These are phyloP conservation scores for Nemopilema nomurai DNA, from an alignment of 30 jellyfish, hydroid and myxozoan genomes.

Conservation along the genomic window DNA sequence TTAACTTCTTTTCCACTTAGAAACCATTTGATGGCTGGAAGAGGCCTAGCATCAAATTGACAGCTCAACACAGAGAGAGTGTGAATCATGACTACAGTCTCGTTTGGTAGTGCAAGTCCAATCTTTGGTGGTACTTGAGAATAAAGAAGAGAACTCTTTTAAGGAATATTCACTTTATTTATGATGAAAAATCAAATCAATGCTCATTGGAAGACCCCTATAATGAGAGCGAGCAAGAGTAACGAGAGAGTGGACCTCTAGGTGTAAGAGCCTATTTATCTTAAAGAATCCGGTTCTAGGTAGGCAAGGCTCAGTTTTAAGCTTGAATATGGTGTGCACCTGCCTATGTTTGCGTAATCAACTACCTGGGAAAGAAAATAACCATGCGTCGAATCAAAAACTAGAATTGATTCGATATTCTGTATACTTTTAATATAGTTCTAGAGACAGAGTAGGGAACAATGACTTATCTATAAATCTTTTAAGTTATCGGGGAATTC, in stretches of 20 bases:
- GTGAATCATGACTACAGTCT: slow-evolving; percentile 23
- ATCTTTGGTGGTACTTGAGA: slow-evolving; percentile 62
- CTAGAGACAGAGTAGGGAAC: not conserved
- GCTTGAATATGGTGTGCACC: too few species aligned
- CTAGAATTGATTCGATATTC: too few species aligned
- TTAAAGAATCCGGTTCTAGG: too few species aligned
- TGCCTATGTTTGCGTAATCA: too few species aligned
- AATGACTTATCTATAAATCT: too few species aligned
- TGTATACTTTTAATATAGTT: not conserved
- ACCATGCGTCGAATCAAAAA: too few species aligned
- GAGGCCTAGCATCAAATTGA: slow-evolving; percentile 60
- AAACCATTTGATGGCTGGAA: slow-evolving; percentile 61
- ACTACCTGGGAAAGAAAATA: too few species aligned
- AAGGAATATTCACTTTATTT: not conserved
- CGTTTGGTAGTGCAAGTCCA: slow-evolving; percentile 6
- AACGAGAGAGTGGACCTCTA: too few species aligned
- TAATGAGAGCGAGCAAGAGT: too few species aligned
- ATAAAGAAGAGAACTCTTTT: not conserved
- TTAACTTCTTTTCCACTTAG: slow-evolving; percentile 26
- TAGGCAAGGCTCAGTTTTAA: too few species aligned
- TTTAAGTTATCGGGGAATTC: not conserved
- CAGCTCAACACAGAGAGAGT: slow-evolving; percentile 25
- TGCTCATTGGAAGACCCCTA: not conserved
- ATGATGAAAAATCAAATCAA: too few species aligned
- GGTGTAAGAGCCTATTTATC: too few species aligned